phyloP scores from a whole-genome alignment of 37 sponge, comb jelly and placozoan genomes.

The Cliona cf. orientalis region DNA sequence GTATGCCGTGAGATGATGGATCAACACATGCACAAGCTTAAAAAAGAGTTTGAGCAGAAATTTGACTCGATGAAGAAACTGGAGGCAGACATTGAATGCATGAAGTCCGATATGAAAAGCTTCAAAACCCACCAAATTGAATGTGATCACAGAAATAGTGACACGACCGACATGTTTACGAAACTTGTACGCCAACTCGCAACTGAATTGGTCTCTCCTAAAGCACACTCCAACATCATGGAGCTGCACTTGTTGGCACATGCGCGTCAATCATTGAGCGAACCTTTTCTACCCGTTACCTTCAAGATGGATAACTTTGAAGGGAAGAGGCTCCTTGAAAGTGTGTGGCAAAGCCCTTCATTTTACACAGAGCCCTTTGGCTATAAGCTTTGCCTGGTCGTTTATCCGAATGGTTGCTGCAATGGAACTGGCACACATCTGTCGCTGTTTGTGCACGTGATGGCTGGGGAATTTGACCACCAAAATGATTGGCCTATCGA shows the following conservation, averaged over 20 bases:
- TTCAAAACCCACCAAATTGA: background rate
- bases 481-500: conserved; percentile 15
- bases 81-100: background rate
- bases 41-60: background rate
- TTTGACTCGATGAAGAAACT: background rate
- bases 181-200: background rate
- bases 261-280: background rate
- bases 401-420: conserved; percentile 11
- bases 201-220: background rate
- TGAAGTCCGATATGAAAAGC: background rate
- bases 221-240: background rate
- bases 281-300: conserved; percentile 14
- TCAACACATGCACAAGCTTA: background rate
- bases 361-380: conserved; percentile 36
- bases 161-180: background rate
- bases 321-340: background rate
- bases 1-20: background rate
- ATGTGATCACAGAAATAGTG: background rate
- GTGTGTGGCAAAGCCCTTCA: conserved; percentile 17
- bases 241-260: background rate
- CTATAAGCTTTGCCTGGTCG: conserved; percentile 33
- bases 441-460: conserved; percentile 22
- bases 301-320: conserved; percentile 21
- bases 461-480: conserved; percentile 41
- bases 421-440: conserved; percentile 20